Evolutionary conservation across 2,888 invertebrate species (phyloP), one percentile per base, ranked within the genome.

Genomic region (Andricus curvator): DNA sequence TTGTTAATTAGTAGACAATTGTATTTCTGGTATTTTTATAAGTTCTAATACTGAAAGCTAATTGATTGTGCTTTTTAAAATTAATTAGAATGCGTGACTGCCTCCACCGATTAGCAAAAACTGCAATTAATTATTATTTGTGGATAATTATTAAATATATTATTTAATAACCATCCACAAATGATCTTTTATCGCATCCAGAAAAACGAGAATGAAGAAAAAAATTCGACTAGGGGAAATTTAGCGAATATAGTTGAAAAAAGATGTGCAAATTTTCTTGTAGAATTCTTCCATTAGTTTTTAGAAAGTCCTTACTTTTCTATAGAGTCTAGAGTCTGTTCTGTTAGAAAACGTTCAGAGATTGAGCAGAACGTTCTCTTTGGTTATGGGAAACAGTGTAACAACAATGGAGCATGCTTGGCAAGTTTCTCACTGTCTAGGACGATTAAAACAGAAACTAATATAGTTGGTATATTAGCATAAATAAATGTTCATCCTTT

Each of bases 341-440:
- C n/a, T 66, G 22, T 37, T 51, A 48, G 25, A 70, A 70, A 70
- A 70, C 29, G 9, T 51, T 20, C 51, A 51, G 29, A 70, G 70
- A 70, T 70, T 20, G 25, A 48, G 41, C 48, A 70, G 29, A 70
- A 70, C 51, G 56, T 56, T 74, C 74, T 74, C n/a, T n/a, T 29
- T 74, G 74, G 74, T 74, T 51, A 74, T 56, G 74, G 74, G 56
- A 74, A 74, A 74, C 5, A 33, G 33, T 74, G 33, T 25, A 41
- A 51, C 56, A 74, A 74, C 74, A 74, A 74, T 74, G 56, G 74
- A 74, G 74, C 56, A 56, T 74, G 74, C 33, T 74, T 74, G 56
- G 56, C 56, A 56, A 56, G 74, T 74, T 37, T 33, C 74, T 20
- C 51, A 74, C 33, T 56, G 74, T 74, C 33, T 74, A 74, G 51